Percentiles rank a stretch among this genome's conserved stretches.
Conservation (phyloP, 1,140 invertebrate genomes). For the Trichonephila inaurata region DNA sequence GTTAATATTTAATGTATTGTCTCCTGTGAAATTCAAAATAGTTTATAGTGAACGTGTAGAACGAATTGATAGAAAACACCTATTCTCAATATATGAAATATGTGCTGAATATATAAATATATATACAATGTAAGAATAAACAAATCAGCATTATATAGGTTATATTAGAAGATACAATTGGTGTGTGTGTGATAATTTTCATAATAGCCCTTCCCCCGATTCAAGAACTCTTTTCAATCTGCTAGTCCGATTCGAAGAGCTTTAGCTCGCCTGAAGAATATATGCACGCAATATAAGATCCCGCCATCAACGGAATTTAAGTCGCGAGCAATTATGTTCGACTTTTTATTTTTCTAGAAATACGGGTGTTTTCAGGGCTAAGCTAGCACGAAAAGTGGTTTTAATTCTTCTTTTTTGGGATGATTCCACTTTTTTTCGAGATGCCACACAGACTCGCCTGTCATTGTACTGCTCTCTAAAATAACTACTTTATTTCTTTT, state of each 20-base stretch:
- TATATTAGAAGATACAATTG: too few relatives aligned
- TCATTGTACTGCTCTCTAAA: constrained; percentile 61
- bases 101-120: too few relatives aligned
- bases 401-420: constrained; percentile 1
- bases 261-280: neutral
- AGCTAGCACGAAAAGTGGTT: constrained; percentile 38
- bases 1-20: too few relatives aligned
- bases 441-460: constrained; percentile 28
- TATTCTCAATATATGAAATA: too few relatives aligned
- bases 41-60: too few relatives aligned
- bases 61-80: too few relatives aligned
- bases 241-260: neutral
- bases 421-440: constrained; percentile 20
- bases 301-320: neutral
- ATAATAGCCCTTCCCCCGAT: neutral
- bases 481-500: constrained; percentile 53
- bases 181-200: too few relatives aligned
- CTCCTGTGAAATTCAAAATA: too few relatives aligned
- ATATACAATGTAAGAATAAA: too few relatives aligned
- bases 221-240: too few relatives aligned
- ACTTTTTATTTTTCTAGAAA: constrained; percentile 21
- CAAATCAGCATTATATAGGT: too few relatives aligned
- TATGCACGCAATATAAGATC: neutral
- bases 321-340: constrained; percentile 56
- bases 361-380: constrained; percentile 54